Percentiles rank a stretch among this genome's conserved stretches.
phyloP scores from a whole-genome alignment of 2,888 invertebrate species.

The Hypercompe scribonia region DNA sequence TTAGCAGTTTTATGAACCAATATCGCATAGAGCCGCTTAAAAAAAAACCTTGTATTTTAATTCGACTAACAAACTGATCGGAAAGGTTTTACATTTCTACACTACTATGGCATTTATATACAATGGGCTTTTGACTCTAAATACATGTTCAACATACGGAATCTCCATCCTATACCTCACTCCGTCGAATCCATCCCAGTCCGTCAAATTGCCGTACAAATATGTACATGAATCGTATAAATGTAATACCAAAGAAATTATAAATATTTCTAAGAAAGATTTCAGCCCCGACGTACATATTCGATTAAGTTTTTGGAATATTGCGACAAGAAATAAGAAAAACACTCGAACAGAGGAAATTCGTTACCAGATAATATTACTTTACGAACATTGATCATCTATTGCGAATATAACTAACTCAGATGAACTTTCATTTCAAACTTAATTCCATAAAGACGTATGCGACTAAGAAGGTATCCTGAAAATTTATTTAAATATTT shows the following conservation, averaged over 20 bases:
- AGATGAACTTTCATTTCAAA: background rate
- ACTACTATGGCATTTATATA: too few relatives aligned
- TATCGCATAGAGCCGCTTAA: too few relatives aligned
- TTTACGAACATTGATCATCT: constrained; percentile 8
- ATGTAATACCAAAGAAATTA: constrained; percentile 2
- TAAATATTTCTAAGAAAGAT: background rate
- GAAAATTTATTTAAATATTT: background rate
- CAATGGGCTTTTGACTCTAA: too few relatives aligned
- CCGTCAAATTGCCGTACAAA: background rate
- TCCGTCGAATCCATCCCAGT: background rate
- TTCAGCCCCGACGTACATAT: background rate
- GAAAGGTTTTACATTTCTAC: background rate
- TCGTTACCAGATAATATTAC: constrained; percentile 4
- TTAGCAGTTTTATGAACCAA: background rate
- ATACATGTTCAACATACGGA: too few relatives aligned
- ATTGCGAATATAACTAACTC: background rate
- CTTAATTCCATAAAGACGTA: background rate
- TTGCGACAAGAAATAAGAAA: background rate
- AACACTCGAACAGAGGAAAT: background rate
- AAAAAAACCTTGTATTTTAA: background rate
- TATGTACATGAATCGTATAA: background rate
- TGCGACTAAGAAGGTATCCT: background rate
- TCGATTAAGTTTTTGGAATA: background rate
- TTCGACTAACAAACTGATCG: background rate
- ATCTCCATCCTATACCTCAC: background rate